Evolutionary conservation across 2,888 invertebrate genomes (phyloP), one percentile per base, ranked within the genome.

Genomic region (Teinopalpus imperialis): DNA sequence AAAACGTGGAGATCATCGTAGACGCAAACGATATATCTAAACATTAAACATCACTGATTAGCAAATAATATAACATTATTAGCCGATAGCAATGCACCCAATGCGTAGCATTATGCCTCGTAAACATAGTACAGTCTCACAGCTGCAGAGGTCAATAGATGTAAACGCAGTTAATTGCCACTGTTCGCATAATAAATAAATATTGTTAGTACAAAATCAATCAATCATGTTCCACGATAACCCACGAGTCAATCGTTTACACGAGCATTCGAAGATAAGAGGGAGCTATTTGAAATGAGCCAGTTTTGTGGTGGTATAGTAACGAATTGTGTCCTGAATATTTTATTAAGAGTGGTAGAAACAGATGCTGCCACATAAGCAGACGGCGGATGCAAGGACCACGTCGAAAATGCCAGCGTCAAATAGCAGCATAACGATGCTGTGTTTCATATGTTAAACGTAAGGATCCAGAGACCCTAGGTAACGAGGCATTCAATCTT

Each of bases 151-250:
- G 49, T 44, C 47, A 49, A 44, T 49, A 31, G 46, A 47, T 52
- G 52, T 52, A 49, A 49, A 48, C 37, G 41, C 29, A 24, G 18
- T 21, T 52, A 52, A 52, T 52, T 49, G 48, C 48, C 32, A 27
- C 21, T 24, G 41, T 44, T 41, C 43, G 36, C 8, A 41, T 47
- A 42, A 47, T 43, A 42, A 52, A 27, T 24, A 40, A 40, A 42
- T 44, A 47, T 42, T 32, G 47, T 36, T 43, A 47, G 43, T 39
- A 43, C 51, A 46, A 53, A 69, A 67, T 66, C 66, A 70, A 74
- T 74, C 66, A 70, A 69, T 73, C 69, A 66, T 59, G 14, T 26
- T 18, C 16, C 1, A 2, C 6, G 77, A 78, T 78, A 77, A 69
- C 73, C 70, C 50, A 1, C 0, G 39, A 35, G 57, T 58, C 59